phyloP scores from a whole-genome alignment of 2,113 vertebrate species.

The Zingel zingel region DNA sequence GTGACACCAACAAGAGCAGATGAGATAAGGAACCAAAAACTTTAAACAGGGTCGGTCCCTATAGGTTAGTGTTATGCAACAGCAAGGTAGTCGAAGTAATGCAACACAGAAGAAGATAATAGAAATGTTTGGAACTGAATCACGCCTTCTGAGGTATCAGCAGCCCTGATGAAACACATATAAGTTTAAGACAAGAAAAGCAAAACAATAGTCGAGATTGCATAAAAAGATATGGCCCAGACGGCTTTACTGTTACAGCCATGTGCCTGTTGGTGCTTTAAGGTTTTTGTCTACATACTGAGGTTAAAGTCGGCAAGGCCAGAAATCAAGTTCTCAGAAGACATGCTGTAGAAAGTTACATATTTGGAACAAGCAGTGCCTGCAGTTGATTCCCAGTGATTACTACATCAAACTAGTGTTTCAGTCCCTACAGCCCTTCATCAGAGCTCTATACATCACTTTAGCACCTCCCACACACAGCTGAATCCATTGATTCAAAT shows the following conservation, averaged over 20 bases:
- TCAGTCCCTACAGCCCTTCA: neutral
- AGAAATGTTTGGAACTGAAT: neutral
- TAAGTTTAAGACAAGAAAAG: neutral
- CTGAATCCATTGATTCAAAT: neutral
- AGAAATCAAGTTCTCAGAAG: neutral
- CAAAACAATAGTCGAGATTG: slow-evolving; percentile 15
- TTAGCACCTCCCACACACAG: neutral
- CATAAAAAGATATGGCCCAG: neutral
- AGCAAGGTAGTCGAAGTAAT: neutral
- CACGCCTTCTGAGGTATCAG: neutral
- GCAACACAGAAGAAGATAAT: neutral
- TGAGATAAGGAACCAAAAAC: neutral
- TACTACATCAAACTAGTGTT: neutral
- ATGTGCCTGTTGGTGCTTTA: slow-evolving; percentile 25
- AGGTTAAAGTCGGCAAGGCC: neutral
- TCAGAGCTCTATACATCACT: neutral
- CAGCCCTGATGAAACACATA: neutral
- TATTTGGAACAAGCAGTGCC: neutral
- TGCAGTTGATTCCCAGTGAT: neutral
- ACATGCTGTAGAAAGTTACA: neutral
- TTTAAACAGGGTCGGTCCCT: neutral
- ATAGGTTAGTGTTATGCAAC: neutral
- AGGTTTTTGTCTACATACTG: neutral
- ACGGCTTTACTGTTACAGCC: neutral
- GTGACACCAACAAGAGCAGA: neutral